Conservation (phyloP, 2,888 invertebrate genomes). For the Nysson spinosus region DNA sequence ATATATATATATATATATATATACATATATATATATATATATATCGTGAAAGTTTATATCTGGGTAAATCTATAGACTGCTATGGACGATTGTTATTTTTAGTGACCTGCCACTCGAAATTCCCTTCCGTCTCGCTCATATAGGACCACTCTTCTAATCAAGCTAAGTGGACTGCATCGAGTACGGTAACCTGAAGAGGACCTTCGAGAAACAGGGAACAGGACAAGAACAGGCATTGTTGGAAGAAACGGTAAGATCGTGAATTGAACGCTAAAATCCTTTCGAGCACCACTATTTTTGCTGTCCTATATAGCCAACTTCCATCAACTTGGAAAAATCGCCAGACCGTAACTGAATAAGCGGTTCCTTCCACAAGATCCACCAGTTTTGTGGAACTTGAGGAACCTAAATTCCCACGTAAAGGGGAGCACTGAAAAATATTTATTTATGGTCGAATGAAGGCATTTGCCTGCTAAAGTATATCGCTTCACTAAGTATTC, state of each 20-base stretch:
- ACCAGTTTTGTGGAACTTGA: neutral
- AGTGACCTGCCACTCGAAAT: constrained; percentile 38
- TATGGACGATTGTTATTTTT: constrained; percentile 40
- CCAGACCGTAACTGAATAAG: neutral
- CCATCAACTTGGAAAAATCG: constrained; percentile 19
- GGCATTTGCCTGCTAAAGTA: neutral
- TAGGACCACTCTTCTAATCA: constrained; percentile 37
- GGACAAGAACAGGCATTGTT: constrained; percentile 14
- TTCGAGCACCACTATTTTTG: constrained; percentile 29
- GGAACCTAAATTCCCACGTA: neutral
- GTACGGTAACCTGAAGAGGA: constrained; percentile 11
- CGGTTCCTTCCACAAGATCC: constrained; percentile 3
- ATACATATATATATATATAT: neutral
- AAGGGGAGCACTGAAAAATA: too few species aligned
- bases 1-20: constrained; percentile 2
- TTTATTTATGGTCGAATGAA: neutral
- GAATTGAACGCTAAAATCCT: constrained; percentile 6
- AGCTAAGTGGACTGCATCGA: constrained; percentile 40
- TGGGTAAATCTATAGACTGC: too few species aligned
- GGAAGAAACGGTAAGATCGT: neutral
- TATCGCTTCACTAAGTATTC: neutral
- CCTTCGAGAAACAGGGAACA: constrained; percentile 10
- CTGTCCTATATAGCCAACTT: constrained; percentile 12
- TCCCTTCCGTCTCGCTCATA: constrained; percentile 19
- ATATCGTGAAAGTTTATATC: too few species aligned